Percentiles rank a stretch among this genome's conserved stretches.
Evolutionary conservation across 2,888 invertebrate species (phyloP).

Genomic region (Ligdia adustata): DNA sequence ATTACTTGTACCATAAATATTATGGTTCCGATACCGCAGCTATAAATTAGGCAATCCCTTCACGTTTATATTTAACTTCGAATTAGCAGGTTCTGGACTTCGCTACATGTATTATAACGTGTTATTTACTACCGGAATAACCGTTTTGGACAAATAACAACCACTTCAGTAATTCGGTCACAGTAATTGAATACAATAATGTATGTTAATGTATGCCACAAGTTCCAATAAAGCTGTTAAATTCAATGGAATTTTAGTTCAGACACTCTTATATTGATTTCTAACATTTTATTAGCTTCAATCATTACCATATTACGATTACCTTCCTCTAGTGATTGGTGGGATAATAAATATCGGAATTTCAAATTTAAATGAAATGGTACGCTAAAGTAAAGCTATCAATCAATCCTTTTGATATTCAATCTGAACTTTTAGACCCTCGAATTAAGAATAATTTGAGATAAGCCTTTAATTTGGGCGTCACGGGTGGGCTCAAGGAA

Average conservation of each 20-base stretch:
- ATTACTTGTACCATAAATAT: slow-evolving; percentile 65
- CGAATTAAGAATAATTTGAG: slow-evolving; percentile 81
- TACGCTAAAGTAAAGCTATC: slow-evolving; percentile 64
- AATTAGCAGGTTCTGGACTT: slow-evolving; percentile 47
- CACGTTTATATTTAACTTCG: slow-evolving; percentile 55
- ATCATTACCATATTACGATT: slow-evolving; percentile 31
- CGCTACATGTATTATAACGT: slow-evolving; percentile 8
- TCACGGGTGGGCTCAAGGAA: slow-evolving; percentile 76
- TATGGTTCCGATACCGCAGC: slow-evolving; percentile 46
- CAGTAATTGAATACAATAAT: slow-evolving; percentile 31
- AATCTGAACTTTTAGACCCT: slow-evolving; percentile 77
- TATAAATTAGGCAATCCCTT: slow-evolving; percentile 63
- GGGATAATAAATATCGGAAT: slow-evolving; percentile 54
- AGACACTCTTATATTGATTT: slow-evolving; percentile 33
- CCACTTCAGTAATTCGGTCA: slow-evolving; percentile 28
- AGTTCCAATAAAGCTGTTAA: slow-evolving; percentile 32
- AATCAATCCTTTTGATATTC: slow-evolving; percentile 76
- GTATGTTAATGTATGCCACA: slow-evolving; percentile 30
- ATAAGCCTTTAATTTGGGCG: slow-evolving; percentile 80
- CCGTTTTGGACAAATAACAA: slow-evolving; percentile 28
- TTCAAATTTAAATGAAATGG: slow-evolving; percentile 54
- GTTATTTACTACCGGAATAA: slow-evolving; percentile 32
- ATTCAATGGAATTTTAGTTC: slow-evolving; percentile 21
- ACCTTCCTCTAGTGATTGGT: slow-evolving; percentile 44
- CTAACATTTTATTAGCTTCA: slow-evolving; percentile 38